Evolutionary conservation across 2,888 invertebrate genomes (phyloP), one percentile per base, ranked within the genome.

Genomic region (Clostera curtula): DNA sequence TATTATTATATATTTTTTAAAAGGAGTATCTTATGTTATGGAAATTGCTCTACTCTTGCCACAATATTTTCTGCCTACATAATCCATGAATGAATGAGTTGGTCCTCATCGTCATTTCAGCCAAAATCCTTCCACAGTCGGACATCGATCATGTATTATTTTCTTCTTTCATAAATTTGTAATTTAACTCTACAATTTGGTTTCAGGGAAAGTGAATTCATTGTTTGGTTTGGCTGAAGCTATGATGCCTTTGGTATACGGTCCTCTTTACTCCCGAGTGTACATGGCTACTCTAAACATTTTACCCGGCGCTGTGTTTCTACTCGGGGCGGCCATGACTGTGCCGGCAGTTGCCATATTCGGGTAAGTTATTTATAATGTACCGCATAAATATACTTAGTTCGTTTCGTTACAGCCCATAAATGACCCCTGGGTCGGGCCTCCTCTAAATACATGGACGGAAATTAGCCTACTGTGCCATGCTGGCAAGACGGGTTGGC

Each of bases 211-310:
- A 73, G 87, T 91, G n/a, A 90, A 90, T 61, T 90, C 90, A 0
- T 66, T 91, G 10, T 89, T 90, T 52, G 91, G 90, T 1, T 84
- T 90, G 9, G 90, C 90, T 19, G 90, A 91, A 56, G 90, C 90
- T 0, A 71, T 88, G 41, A 90, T 90, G 87, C 91, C 90, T 0
- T 60, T 90, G 37, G 86, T 90, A n/a, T 91, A 90, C 55, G 90
- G 90, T 0, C 91, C 91, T 0, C 86, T 90, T 73, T 91, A 91
- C 76, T 89, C 89, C 43, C 84, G 87, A 8, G 87, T 89, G 5
- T 91, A 91, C 54, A 86, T 87, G 31, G 86, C 88, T 1, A 90
- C 90, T 0, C 82, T 91, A 55, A 79, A 88, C 37, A 76, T 86
- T 1, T 79, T 90, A 45, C 90, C 90, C 0, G 90, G 90, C 4